Conservation (phyloP, 2,797 vertebrate genomes). For the Parauchenoglanis ngamensis region DNA sequence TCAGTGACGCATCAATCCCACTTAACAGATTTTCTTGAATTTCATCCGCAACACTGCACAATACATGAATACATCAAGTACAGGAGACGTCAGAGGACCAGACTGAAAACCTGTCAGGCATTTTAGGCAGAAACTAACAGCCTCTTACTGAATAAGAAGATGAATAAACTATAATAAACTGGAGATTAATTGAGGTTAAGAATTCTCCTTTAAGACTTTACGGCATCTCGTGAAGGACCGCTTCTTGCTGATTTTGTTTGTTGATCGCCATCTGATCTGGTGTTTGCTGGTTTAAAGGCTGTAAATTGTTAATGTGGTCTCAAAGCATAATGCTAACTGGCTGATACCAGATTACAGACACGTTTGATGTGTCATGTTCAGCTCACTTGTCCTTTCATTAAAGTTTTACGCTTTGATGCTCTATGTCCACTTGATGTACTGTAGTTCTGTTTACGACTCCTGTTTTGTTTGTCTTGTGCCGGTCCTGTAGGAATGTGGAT, state of each 20-base stretch:
- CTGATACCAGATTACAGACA: constrained; percentile 7
- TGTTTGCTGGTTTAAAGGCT: not conserved
- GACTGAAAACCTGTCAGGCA: not conserved
- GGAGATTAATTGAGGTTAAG: not conserved
- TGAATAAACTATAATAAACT: not conserved
- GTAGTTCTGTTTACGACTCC: not conserved
- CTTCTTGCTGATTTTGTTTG: not conserved
- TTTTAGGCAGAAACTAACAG: not conserved
- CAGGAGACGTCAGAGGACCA: not conserved
- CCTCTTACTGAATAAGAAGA: not conserved
- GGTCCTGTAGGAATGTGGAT: not conserved
- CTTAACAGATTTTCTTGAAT: not conserved
- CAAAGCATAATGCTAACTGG: not conserved
- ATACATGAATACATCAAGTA: not conserved
- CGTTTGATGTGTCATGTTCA: constrained; percentile 12
- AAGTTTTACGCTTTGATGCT: too few relatives aligned
- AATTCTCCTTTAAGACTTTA: not conserved
- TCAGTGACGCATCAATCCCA: not conserved
- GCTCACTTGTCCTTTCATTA: constrained; percentile 26
- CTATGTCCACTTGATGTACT: not conserved
- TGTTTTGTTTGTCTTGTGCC: not conserved
- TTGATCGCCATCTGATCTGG: not conserved
- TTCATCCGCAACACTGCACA: not conserved
- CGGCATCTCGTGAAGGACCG: not conserved
- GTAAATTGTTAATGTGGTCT: constrained; percentile 10